These are phyloP conservation scores for Ophion costatus DNA, from an alignment of 2,888 invertebrate genomes.

Conservation along the genomic window DNA sequence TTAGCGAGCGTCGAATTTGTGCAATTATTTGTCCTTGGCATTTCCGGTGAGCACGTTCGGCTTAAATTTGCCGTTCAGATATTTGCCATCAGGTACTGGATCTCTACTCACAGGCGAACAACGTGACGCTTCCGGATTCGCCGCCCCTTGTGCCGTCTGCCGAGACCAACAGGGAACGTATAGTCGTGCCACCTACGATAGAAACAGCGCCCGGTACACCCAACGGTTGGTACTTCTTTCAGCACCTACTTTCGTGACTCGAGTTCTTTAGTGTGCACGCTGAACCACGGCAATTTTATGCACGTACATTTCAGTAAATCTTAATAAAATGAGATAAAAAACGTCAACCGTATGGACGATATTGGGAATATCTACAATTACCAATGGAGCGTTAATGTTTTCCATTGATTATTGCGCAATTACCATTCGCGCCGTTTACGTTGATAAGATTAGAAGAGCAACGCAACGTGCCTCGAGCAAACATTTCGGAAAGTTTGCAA, in stretches of 20 bases:
- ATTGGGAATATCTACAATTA: neutral
- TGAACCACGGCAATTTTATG: neutral
- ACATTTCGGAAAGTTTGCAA: neutral
- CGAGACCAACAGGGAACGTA: conserved; percentile 77
- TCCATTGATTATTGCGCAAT: neutral
- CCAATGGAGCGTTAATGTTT: neutral
- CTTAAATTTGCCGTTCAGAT: conserved; percentile 85
- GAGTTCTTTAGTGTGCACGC: neutral
- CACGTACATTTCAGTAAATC: neutral
- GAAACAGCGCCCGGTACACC: conserved; percentile 78
- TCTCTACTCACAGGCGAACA: conserved; percentile 92
- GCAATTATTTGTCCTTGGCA: neutral
- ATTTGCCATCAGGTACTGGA: conserved; percentile 98
- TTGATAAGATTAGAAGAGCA: neutral
- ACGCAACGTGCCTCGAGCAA: neutral
- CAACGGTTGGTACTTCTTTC: conserved; percentile 73
- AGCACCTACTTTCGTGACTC: neutral
- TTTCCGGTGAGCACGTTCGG: neutral
- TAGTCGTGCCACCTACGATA: conserved; percentile 71
- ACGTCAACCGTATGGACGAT: neutral
- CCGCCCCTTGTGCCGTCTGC: conserved; percentile 86
- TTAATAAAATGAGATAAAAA: neutral
- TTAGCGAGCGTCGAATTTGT: conserved; percentile 70
- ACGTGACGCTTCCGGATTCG: conserved; percentile 86
- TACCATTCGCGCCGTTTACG: neutral